These are phyloP conservation scores for Drosophila rufa DNA, from an alignment of 1,140 invertebrate species.

Conservation along the genomic window DNA sequence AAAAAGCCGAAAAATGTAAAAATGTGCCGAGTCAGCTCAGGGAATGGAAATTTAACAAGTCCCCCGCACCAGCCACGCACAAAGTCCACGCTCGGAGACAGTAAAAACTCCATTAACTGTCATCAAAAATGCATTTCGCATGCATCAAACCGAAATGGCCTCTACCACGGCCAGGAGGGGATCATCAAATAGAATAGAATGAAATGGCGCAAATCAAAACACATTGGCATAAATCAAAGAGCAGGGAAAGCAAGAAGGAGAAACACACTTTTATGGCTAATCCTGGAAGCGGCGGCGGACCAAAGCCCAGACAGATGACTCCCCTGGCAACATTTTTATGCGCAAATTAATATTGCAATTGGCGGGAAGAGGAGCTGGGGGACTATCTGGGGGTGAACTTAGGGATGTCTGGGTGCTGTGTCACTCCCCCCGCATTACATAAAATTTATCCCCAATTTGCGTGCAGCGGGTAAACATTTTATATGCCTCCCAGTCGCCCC, in stretches of 20 bases:
- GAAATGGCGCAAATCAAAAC: slow-evolving; percentile 79
- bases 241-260: slow-evolving; percentile 13
- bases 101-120: slow-evolving; percentile 83
- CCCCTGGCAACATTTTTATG: slow-evolving; percentile 75
- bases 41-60: slow-evolving; percentile 36
- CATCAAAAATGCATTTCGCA: slow-evolving; percentile 82
- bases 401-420: slow-evolving; percentile 36
- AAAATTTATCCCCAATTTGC: slow-evolving; percentile 84
- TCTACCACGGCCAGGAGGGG: background rate
- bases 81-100: slow-evolving; percentile 62
- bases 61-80: slow-evolving; percentile 24
- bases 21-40: slow-evolving; percentile 65
- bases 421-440: slow-evolving; percentile 67
- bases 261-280: slow-evolving; percentile 73
- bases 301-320: slow-evolving; percentile 52
- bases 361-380: slow-evolving; percentile 3
- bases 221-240: slow-evolving; percentile 79
- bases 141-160: slow-evolving; percentile 55
- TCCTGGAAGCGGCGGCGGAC: slow-evolving; percentile 49
- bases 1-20: slow-evolving; percentile 52
- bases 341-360: slow-evolving; percentile 79
- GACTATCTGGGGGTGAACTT: background rate
- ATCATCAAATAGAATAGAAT: slow-evolving; percentile 79
- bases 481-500: slow-evolving; percentile 37
- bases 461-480: slow-evolving; percentile 79